Conservation (phyloP, 2,113 vertebrate genomes). For the Lipophrys pholis region DNA sequence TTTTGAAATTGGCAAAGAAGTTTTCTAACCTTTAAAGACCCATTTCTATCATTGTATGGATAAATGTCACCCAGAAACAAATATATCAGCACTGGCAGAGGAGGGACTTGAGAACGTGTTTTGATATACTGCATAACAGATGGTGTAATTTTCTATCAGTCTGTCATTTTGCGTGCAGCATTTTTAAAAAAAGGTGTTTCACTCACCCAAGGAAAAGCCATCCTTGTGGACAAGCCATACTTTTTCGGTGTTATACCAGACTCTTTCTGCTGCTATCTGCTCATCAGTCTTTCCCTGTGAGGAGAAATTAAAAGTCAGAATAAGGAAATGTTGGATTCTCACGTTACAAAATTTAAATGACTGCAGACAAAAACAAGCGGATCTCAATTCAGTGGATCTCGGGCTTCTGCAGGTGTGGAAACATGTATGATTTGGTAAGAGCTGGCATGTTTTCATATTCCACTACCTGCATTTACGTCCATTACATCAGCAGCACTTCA, state of each 20-base stretch:
- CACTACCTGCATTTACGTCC: conserved; percentile 1
- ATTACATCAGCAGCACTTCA: conserved; percentile 10
- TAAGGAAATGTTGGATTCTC: neutral
- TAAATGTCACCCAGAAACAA: conserved; percentile 8
- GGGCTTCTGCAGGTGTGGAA: no score
- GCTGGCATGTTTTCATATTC: conserved; percentile 9
- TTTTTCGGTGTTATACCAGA: conserved; percentile 94
- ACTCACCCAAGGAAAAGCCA: conserved; percentile 94
- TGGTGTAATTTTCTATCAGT: no score
- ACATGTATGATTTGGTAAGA: neutral
- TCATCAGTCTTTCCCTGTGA: conserved; percentile 92
- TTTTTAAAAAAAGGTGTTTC: neutral
- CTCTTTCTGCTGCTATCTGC: conserved; percentile 90
- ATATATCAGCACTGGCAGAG: neutral
- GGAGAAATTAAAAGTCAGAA: conserved; percentile 3
- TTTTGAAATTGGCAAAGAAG: conserved; percentile 18
- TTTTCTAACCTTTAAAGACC: conserved; percentile 16
- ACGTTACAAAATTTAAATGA: no score
- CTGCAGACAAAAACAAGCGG: no score
- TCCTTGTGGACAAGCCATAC: conserved; percentile 98
- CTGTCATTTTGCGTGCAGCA: neutral
- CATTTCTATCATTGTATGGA: neutral
- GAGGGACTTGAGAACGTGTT: neutral
- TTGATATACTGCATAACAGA: neutral
- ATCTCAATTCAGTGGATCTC: no score